Evolutionary conservation across 1,140 invertebrate species (phyloP).

Genomic region (Limonius californicus): DNA sequence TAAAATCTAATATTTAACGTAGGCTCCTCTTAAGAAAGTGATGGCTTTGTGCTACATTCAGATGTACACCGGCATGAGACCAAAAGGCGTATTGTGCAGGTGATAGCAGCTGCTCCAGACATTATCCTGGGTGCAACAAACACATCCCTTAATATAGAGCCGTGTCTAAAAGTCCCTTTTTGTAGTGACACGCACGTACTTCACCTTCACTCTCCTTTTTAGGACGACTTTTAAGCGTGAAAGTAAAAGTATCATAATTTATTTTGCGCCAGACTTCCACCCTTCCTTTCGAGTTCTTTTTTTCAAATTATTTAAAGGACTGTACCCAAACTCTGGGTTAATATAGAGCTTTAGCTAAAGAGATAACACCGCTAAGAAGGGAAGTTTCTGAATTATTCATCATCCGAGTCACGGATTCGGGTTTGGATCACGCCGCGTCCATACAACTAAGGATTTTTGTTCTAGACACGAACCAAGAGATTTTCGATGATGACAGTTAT

Average conservation of each 20-base stretch:
- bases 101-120: too few species aligned
- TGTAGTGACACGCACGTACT: too few species aligned
- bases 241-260: not conserved
- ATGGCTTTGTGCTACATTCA: too few species aligned
- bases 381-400: conserved; percentile 35
- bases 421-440: conserved; percentile 20
- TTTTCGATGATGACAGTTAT: conserved; percentile 23
- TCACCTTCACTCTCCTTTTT: too few species aligned
- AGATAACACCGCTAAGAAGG: conserved; percentile 33
- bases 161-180: too few species aligned
- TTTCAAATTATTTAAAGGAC: conserved; percentile 25
- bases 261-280: not conserved
- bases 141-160: too few species aligned
- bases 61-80: too few species aligned
- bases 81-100: too few species aligned
- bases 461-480: conserved; percentile 22
- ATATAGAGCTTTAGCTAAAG: conserved; percentile 37
- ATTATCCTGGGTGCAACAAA: too few species aligned
- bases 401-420: conserved; percentile 13
- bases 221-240: too few species aligned
- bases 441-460: conserved; percentile 20
- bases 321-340: conserved; percentile 28
- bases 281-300: conserved; percentile 4
- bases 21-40: too few species aligned
- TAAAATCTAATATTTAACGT: too few species aligned